Percentiles rank a stretch among this genome's conserved stretches.
Conservation (phyloP, 1,140 invertebrate species). For the Dufourea novaeangliae region DNA sequence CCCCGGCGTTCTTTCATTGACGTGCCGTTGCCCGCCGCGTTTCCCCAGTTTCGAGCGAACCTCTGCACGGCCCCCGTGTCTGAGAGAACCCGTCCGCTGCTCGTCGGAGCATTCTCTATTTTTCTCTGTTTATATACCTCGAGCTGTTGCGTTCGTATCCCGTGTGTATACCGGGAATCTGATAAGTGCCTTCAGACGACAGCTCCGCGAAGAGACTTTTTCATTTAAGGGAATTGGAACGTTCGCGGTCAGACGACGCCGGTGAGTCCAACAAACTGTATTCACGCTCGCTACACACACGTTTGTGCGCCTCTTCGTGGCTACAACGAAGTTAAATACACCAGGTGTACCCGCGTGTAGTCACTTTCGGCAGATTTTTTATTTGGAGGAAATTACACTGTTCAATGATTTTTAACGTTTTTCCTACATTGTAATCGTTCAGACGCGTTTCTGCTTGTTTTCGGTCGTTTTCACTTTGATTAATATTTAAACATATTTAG, state of each 20-base stretch:
- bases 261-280: neutral
- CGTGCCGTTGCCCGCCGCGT: constrained; percentile 26
- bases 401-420: too few species aligned
- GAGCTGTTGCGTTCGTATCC: neutral
- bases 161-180: neutral
- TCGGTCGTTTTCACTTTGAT: too few species aligned
- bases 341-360: too few species aligned
- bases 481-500: too few species aligned
- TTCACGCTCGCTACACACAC: too few species aligned
- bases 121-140: too few species aligned
- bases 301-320: neutral
- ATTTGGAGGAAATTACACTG: too few species aligned
- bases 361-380: too few species aligned
- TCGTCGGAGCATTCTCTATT: too few species aligned
- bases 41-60: constrained; percentile 46
- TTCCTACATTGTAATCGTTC: too few species aligned
- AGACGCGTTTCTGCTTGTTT: too few species aligned
- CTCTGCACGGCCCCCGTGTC: constrained; percentile 9
- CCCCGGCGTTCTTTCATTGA: constrained; percentile 60
- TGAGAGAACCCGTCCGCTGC: neutral
- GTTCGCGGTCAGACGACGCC: neutral
- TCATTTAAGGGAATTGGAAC: neutral
- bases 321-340: neutral
- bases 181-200: neutral
- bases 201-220: too few species aligned